Evolutionary conservation across 2,113 vertebrate genomes (phyloP).

Genomic region (Caracal caracal): DNA sequence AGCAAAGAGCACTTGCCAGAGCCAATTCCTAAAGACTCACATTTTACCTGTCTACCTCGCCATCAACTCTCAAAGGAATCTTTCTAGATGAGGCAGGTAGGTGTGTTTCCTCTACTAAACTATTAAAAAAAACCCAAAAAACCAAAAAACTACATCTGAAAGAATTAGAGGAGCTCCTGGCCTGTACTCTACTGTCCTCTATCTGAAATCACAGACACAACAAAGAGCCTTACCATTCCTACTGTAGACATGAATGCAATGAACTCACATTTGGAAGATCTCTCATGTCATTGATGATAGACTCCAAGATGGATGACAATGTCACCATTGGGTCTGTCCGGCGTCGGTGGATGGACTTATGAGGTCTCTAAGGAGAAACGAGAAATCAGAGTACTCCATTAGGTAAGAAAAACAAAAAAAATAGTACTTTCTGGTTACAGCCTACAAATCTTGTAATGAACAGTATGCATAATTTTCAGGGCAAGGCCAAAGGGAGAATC

Average conservation of each 20-base stretch:
- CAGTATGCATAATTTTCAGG: background rate
- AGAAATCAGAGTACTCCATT: constrained; percentile 59
- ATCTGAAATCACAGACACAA: constrained; percentile 42
- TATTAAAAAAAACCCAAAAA: background rate
- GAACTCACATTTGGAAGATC: constrained; percentile 95
- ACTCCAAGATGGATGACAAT: constrained; percentile 95
- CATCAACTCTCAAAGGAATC: constrained; percentile 43
- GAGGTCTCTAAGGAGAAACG: constrained; percentile 90
- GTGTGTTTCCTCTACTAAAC: background rate
- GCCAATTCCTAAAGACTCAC: background rate
- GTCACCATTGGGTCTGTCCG: constrained; percentile 99
- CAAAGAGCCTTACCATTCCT: constrained; percentile 2
- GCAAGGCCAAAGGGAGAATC: background rate
- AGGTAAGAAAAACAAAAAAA: background rate
- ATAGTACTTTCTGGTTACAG: background rate
- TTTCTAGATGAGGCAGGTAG: constrained; percentile 26
- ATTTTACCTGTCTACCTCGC: background rate
- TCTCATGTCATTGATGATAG: constrained; percentile 98
- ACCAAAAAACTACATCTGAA: background rate
- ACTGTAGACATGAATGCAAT: background rate
- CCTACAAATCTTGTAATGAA: constrained; percentile 47
- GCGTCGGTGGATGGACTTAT: constrained; percentile 97
- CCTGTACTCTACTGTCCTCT: background rate
- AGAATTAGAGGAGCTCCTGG: constrained; percentile 4
- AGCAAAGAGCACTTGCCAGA: constrained; percentile 49